phyloP scores from a whole-genome alignment of 2,113 vertebrate species.

The Malurus elegans region DNA sequence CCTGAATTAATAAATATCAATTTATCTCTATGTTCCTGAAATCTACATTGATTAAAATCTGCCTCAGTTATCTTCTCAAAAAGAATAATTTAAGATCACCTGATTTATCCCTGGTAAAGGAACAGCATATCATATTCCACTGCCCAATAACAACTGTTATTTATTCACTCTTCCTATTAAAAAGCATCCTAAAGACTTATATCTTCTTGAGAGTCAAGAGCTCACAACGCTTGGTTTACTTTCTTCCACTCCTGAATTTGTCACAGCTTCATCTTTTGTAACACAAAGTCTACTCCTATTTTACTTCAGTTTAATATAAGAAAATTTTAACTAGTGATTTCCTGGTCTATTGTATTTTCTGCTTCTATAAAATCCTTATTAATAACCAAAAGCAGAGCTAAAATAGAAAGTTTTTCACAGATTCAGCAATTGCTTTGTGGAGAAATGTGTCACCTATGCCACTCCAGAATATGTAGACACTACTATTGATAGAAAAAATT shows the following conservation, averaged over 20 bases:
- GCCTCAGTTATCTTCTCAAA: not conserved
- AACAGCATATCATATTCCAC: not conserved
- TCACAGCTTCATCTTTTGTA: not conserved
- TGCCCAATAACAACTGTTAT: not conserved
- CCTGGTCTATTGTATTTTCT: not conserved
- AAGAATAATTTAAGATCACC: not conserved
- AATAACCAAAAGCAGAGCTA: not conserved
- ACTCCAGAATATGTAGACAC: not conserved
- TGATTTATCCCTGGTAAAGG: not conserved
- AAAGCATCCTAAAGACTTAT: not conserved
- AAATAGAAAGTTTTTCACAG: not conserved
- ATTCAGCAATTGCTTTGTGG: not conserved
- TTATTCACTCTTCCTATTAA: not conserved
- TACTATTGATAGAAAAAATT: not conserved
- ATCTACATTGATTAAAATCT: not conserved
- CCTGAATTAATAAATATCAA: not conserved
- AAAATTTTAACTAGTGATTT: not conserved
- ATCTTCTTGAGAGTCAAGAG: not conserved
- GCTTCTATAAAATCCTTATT: not conserved
- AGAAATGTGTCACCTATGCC: not conserved
- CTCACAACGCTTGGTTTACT: not conserved
- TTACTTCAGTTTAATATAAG: not conserved
- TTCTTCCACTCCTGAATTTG: not conserved
- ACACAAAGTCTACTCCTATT: not conserved
- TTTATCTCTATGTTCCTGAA: not conserved